Evolutionary conservation across 2,888 invertebrate genomes (phyloP).

Genomic region (Trilocha varians): DNA sequence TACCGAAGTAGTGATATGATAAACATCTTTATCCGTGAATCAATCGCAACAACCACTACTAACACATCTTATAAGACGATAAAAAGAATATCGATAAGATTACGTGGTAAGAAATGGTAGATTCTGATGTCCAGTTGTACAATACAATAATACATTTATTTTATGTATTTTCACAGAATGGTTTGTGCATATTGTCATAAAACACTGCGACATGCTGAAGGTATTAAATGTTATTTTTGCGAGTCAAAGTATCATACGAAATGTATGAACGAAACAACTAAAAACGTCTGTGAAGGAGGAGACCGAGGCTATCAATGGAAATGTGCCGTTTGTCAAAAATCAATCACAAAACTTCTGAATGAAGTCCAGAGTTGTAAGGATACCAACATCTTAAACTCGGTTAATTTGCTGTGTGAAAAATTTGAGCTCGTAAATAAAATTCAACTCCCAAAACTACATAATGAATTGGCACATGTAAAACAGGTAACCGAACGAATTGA

Average conservation of each 20-base stretch:
- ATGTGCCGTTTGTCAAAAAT: conserved; percentile 40
- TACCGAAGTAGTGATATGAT: no score
- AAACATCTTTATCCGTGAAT: no score
- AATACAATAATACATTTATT: no score
- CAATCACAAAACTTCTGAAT: conserved; percentile 14
- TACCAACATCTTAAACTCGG: conserved; percentile 21
- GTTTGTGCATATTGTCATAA: conserved; percentile 40
- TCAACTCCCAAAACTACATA: conserved; percentile 47
- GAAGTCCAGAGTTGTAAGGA: conserved; percentile 19
- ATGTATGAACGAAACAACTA: conserved; percentile 21
- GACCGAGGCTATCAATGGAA: conserved; percentile 41
- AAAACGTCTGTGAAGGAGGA: conserved; percentile 26
- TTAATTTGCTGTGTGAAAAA: conserved; percentile 39
- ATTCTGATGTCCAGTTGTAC: no score
- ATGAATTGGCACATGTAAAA: conserved; percentile 41
- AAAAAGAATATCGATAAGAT: no score
- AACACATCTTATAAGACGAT: no score
- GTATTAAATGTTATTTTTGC: conserved; percentile 32
- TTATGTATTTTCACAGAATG: conserved; percentile 21
- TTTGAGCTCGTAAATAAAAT: conserved; percentile 52
- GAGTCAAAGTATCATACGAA: conserved; percentile 29
- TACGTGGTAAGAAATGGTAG: no score
- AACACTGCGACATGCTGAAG: conserved; percentile 27
- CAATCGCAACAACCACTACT: no score
- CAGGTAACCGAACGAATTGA: conserved; percentile 32